Conservation (phyloP, 64 coral and sea anemone genomes). For the Dendronephthya gigantea region DNA sequence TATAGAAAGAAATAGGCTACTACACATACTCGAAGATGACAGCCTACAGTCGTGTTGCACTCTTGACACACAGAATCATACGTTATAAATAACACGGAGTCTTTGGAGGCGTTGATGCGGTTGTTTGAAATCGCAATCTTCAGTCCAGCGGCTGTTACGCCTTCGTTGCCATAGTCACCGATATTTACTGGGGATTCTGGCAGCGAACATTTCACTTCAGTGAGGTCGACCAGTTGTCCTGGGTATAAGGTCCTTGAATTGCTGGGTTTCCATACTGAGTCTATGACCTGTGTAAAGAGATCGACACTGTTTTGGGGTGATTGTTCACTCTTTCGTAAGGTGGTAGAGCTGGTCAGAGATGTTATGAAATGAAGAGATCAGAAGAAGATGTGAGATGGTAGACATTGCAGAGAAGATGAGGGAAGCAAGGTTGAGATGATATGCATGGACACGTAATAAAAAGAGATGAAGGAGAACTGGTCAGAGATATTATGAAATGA, state of each 20-base stretch:
- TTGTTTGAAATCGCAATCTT: background rate
- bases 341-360: too few relatives aligned
- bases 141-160: background rate
- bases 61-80: constrained; percentile 10
- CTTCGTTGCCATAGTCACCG: background rate
- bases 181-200: background rate
- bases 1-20: too few relatives aligned
- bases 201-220: background rate
- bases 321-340: too few relatives aligned
- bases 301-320: too few relatives aligned
- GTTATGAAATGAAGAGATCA: too few relatives aligned
- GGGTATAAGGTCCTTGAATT: background rate
- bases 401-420: too few relatives aligned
- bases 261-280: background rate
- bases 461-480: too few relatives aligned
- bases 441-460: background rate
- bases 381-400: too few relatives aligned
- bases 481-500: too few relatives aligned
- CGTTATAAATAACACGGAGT: background rate
- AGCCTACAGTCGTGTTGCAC: background rate
- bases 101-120: background rate
- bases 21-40: background rate
- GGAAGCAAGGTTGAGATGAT: too few relatives aligned
- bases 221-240: background rate
- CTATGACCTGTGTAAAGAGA: background rate